Evolutionary conservation across 1,140 invertebrate species (phyloP), one percentile per base, ranked within the genome.

Genomic region (Chironomus striatipennis): DNA sequence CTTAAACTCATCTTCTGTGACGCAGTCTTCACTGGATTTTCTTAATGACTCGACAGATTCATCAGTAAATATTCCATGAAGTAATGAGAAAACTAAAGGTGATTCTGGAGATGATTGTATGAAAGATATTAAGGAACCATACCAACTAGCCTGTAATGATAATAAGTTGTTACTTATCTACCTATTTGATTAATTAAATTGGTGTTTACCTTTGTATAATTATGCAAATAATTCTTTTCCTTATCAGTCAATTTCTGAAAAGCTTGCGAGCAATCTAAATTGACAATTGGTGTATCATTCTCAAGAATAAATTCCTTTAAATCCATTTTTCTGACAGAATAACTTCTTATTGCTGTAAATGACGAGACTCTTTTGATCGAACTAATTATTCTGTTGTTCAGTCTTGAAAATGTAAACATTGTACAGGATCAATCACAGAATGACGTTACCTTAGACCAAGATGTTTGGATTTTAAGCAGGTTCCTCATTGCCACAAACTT

Each of bases 221-320:
- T 91, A 86, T 98, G 95, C 75, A 95, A 90, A 85, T 98, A 98
- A 1, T 90, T 80, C 80, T 95, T 95, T 83, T 98, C 95, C 77
- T 90, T 87, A 2, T 88, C 83, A 4, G 90, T 92, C 74, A 98
- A 84, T 76, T 87, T 88, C 78, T 90, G 86, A 84, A 98, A 98
- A 17, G 95, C 95, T 72, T 85, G 85, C 77, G 87, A 85, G 81
- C 93, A 94, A 78, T 97, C 93, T 75, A 98, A 81, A 75, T 89
- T 85, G 75, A 92, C 91, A 78, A 98, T 88, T 73, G 93, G 93
- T 78, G 94, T 93, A 77, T 91, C 89, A 79, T 94, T 91, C 12
- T 94, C 93, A 75, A 96, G 83, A 47, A 91, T 87, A 80, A 87
- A 90, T 77, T 89, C 86, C 21, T 75, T 77, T 73, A 79, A 81